Evolutionary conservation across 2,113 vertebrate genomes (phyloP).

Genomic region (Syrmaticus mikado): DNA sequence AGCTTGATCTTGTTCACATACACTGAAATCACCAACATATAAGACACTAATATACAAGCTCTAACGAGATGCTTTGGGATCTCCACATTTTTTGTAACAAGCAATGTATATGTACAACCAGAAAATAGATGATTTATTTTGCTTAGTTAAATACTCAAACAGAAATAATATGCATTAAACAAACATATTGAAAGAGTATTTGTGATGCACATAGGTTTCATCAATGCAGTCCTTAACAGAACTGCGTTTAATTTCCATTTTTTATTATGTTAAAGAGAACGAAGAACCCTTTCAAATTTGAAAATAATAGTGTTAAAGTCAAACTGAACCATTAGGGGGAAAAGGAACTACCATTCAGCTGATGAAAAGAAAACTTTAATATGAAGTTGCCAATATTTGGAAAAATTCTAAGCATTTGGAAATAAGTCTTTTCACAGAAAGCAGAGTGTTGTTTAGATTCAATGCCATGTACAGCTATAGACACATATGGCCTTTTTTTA

Average conservation of each 20-base stretch:
- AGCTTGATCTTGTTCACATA: not conserved
- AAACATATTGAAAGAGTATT: not conserved
- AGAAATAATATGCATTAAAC: not conserved
- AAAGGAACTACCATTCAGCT: not conserved
- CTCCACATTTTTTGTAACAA: not conserved
- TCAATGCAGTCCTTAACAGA: not conserved
- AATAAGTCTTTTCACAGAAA: not conserved
- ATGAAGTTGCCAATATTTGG: not conserved
- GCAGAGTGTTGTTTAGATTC: not conserved
- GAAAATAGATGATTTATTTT: not conserved
- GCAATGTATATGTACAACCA: not conserved
- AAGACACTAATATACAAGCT: not conserved
- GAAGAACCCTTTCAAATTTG: not conserved
- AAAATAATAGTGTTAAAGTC: not conserved
- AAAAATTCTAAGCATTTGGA: not conserved
- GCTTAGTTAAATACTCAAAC: not conserved
- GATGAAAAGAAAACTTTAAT: not conserved
- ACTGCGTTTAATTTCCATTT: not conserved
- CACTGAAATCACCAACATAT: not conserved
- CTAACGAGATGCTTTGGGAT: not conserved
- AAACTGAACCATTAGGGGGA: rapidly evolving
- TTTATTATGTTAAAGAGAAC: not conserved
- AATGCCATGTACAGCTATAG: not conserved
- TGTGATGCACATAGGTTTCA: rapidly evolving
- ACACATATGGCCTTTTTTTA: not conserved